These are phyloP conservation scores for Drosophila varians DNA, from an alignment of 1,140 invertebrate species.

Conservation along the genomic window DNA sequence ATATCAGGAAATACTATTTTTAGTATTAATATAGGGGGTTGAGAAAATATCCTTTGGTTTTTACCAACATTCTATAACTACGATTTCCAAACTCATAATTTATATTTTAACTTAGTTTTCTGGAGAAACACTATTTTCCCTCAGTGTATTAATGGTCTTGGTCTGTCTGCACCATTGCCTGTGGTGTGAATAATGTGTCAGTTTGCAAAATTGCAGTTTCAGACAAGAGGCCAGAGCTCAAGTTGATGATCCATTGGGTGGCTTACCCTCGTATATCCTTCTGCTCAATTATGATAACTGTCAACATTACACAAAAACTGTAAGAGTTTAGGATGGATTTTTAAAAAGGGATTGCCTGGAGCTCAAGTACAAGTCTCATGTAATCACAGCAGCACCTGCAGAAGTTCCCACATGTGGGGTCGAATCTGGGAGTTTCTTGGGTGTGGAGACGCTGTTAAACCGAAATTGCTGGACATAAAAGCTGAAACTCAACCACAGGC, in stretches of 20 bases:
- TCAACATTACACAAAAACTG: neutral
- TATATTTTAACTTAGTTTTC: no score
- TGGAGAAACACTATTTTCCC: neutral
- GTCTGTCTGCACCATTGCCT: constrained; percentile 16
- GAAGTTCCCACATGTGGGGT: constrained; percentile 44
- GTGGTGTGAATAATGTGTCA: constrained; percentile 72
- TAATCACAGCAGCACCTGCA: constrained; percentile 54
- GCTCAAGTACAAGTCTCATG: neutral
- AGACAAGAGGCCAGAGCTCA: neutral
- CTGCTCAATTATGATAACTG: neutral
- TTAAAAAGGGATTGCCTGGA: neutral
- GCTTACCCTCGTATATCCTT: neutral
- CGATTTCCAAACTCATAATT: no score
- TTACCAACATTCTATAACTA: no score
- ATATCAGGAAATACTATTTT: no score
- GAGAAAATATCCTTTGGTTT: no score
- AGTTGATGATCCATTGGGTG: constrained; percentile 1
- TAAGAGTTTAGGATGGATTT: neutral
- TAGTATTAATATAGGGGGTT: no score
- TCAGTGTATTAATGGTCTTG: neutral
- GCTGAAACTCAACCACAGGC: constrained; percentile 32
- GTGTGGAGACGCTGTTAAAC: constrained; percentile 51
- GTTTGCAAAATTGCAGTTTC: constrained; percentile 52
- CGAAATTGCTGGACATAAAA: constrained; percentile 64
- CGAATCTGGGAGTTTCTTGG: constrained; percentile 16